Conservation (phyloP, 2,113 vertebrate species). For the Micronisus gabar region DNA sequence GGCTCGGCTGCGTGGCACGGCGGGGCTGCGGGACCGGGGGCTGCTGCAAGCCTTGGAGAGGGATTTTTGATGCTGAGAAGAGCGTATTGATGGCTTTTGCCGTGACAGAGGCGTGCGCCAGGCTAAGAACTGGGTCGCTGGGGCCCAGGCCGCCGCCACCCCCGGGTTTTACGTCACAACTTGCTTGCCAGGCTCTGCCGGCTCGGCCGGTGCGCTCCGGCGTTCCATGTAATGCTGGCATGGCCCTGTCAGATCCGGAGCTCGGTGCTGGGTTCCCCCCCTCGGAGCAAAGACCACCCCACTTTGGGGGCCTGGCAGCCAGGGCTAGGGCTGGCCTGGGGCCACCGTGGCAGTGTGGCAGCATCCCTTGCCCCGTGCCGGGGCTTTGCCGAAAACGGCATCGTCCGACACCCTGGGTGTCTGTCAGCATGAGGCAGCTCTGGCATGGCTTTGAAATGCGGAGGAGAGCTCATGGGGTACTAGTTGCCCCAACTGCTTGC, state of each 20-base stretch:
- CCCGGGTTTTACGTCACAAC: constrained; percentile 2
- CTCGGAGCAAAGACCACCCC: background rate
- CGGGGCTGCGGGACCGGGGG: rapidly evolving
- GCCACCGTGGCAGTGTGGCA: rapidly evolving
- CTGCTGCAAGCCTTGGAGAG: rapidly evolving
- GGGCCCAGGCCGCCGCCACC: background rate
- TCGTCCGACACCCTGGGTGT: rapidly evolving
- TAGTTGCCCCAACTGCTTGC: background rate
- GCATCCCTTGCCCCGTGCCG: rapidly evolving
- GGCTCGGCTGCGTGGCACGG: rapidly evolving
- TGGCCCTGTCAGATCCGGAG: background rate
- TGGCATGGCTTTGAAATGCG: rapidly evolving
- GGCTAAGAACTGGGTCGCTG: background rate
- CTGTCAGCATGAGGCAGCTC: background rate
- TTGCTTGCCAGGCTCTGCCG: background rate
- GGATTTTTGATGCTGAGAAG: background rate
- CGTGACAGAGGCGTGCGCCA: background rate
- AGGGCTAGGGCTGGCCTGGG: too few relatives aligned
- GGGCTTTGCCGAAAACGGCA: background rate
- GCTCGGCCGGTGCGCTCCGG: rapidly evolving
- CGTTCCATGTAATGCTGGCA: rapidly evolving
- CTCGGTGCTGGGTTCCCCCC: rapidly evolving
- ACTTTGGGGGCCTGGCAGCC: background rate
- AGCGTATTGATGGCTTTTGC: background rate
- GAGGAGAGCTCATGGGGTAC: background rate